Conservation (phyloP, 1,140 invertebrate genomes). For the Meloidogyne floridensis region DNA sequence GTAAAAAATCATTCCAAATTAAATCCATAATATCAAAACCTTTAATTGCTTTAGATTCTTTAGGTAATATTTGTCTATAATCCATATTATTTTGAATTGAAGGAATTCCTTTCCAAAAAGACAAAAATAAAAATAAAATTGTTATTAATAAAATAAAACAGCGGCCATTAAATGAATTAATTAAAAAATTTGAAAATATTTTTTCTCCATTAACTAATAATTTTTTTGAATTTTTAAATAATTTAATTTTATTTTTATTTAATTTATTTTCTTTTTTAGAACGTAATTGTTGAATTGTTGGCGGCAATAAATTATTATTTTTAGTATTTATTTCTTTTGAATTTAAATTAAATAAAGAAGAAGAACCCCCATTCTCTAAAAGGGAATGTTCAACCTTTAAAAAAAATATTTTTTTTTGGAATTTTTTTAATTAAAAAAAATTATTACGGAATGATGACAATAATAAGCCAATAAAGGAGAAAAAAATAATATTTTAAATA, state of each 20-base stretch:
- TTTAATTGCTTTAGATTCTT: constrained; percentile 38
- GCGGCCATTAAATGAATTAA: background rate
- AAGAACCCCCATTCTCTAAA: too few species aligned
- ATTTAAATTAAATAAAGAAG: constrained; percentile 12
- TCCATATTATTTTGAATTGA: constrained; percentile 44
- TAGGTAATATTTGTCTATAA: constrained; percentile 41
- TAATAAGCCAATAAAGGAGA: constrained; percentile 13
- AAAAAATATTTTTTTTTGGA: too few species aligned
- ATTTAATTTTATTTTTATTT: background rate
- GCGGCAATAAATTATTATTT: background rate
- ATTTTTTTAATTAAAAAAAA: background rate
- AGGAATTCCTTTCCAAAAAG: constrained; percentile 31
- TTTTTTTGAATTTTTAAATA: background rate
- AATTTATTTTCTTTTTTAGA: constrained; percentile 13
- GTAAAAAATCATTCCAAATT: constrained; percentile 53
- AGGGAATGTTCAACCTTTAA: too few species aligned
- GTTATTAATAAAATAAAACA: constrained; percentile 19
- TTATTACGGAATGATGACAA: constrained; percentile 8
- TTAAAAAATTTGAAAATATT: background rate
- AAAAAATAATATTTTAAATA: constrained; percentile 20
- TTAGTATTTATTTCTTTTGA: constrained; percentile 7
- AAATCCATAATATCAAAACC: constrained; percentile 48
- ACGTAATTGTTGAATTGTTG: background rate
- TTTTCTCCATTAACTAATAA: background rate
- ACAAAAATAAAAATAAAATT: constrained; percentile 19